phyloP scores from a whole-genome alignment of 2,888 invertebrate species.

The Tetanocera ferruginea region DNA sequence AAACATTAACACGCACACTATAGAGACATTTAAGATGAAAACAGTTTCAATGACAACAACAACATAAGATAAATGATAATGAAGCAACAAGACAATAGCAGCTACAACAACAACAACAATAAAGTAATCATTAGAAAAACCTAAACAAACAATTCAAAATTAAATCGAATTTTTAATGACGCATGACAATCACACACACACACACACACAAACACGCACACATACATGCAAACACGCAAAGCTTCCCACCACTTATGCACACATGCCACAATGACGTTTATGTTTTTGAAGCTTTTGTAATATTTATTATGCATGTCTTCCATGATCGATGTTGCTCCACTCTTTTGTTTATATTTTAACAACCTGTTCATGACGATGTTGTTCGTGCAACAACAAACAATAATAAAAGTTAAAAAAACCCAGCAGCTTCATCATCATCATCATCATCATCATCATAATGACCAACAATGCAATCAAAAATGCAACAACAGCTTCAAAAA shows the following conservation, averaged over 20 bases:
- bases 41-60: background rate
- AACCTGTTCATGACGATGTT: background rate
- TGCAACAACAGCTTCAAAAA: background rate
- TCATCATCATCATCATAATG: background rate
- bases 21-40: background rate
- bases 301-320: background rate
- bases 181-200: background rate
- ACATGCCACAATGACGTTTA: background rate
- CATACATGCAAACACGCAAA: background rate
- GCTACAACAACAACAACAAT: background rate
- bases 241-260: too few relatives aligned
- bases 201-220: background rate
- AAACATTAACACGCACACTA: slow-evolving; percentile 5
- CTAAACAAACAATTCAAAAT: background rate
- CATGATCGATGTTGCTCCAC: background rate
- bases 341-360: background rate
- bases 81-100: background rate
- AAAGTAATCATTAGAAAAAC: background rate
- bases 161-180: background rate
- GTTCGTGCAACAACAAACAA: background rate
- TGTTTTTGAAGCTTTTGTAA: too few relatives aligned
- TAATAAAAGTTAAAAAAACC: background rate
- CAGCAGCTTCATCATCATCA: background rate
- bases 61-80: background rate
- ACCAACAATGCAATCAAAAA: background rate